phyloP scores from a whole-genome alignment of 1,140 invertebrate species.

The Drosophila dunni region DNA sequence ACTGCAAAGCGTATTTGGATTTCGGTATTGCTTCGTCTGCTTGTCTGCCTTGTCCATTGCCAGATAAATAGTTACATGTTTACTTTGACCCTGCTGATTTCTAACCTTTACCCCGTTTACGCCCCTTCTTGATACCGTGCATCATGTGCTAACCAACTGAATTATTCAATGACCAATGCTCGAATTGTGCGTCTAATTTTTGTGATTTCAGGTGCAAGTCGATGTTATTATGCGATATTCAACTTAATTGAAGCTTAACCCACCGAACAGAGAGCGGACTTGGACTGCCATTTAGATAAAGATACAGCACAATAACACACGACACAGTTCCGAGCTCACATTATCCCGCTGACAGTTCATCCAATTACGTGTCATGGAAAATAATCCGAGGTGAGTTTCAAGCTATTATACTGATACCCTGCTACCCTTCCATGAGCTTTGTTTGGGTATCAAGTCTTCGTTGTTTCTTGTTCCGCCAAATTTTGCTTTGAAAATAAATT shows the following conservation, averaged over 20 bases:
- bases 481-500: conserved; percentile 72
- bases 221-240: conserved; percentile 31
- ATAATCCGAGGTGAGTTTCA: conserved; percentile 27
- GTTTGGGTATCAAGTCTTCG: background rate
- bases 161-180: conserved; percentile 57
- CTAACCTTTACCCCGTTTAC: conserved; percentile 24
- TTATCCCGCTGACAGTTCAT: conserved; percentile 11
- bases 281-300: background rate
- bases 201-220: conserved; percentile 27
- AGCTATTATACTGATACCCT: conserved; percentile 26
- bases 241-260: conserved; percentile 17
- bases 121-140: conserved; percentile 50
- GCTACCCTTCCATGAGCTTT: background rate
- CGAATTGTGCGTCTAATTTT: conserved; percentile 52
- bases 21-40: conserved; percentile 18
- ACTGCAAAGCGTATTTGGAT: conserved; percentile 1
- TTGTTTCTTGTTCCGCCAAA: conserved; percentile 15
- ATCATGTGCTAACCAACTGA: conserved; percentile 51
- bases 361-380: conserved; percentile 35
- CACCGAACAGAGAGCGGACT: background rate
- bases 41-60: conserved; percentile 50
- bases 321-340: background rate
- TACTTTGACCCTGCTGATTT: conserved; percentile 39
- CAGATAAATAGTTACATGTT: conserved; percentile 81
- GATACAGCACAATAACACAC: background rate